phyloP scores from a whole-genome alignment of 1,140 invertebrate genomes.

The Drosophila quadrilineata region DNA sequence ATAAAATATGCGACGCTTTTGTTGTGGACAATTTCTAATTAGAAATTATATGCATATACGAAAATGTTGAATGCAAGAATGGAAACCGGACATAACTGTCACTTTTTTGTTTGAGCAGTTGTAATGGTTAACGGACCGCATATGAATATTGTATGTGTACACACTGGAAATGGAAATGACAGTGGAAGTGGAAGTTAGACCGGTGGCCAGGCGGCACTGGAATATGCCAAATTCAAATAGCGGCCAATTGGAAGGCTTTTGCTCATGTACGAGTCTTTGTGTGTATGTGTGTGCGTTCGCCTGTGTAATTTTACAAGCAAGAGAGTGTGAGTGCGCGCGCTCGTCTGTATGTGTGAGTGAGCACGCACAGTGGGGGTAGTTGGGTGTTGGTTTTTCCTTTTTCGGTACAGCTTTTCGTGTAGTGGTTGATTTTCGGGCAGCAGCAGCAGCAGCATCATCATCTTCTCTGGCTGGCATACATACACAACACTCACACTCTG shows the following conservation, averaged over 20 bases:
- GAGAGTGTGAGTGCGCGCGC: too few species aligned
- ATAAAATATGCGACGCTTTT: conserved; percentile 70
- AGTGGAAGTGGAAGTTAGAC: too few species aligned
- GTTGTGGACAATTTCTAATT: conserved; percentile 74
- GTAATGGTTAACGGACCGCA: conserved; percentile 43
- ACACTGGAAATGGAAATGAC: conserved; percentile 45
- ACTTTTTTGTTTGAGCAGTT: conserved; percentile 49
- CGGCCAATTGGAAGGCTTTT: conserved; percentile 70
- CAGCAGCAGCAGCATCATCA: conserved; percentile 45
- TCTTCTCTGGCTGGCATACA: conserved; percentile 55
- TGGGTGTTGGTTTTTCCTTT: conserved; percentile 64
- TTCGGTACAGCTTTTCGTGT: conserved; percentile 58
- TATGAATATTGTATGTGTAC: conserved; percentile 28
- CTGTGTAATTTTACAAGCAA: conserved; percentile 33
- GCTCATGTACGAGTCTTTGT: too few species aligned
- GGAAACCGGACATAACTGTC: conserved; percentile 69
- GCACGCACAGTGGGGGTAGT: conserved; percentile 50
- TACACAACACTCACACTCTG: too few species aligned
- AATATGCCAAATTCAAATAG: conserved; percentile 74
- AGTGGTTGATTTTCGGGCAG: conserved; percentile 56
- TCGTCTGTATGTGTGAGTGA: conserved; percentile 26
- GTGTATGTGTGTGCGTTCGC: conserved; percentile 32
- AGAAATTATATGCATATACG: conserved; percentile 64
- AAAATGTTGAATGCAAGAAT: conserved; percentile 33
- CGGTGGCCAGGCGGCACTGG: conserved; percentile 38